Evolutionary conservation across 1,140 invertebrate genomes (phyloP), one percentile per base, ranked within the genome.

Genomic region (Bombus soroeensis): DNA sequence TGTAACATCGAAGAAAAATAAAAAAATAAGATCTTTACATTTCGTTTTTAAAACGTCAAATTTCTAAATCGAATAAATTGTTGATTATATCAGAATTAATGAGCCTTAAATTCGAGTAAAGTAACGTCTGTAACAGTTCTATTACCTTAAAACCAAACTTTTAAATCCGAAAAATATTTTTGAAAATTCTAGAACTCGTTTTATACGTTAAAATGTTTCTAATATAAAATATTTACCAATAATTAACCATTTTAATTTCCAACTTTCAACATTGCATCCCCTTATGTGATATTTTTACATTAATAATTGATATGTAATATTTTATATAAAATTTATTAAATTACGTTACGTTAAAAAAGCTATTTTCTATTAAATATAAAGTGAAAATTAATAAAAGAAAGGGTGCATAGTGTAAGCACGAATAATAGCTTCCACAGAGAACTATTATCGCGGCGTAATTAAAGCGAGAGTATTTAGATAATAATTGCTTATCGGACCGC

Each of bases 391-490:
- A 66, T 66, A 32, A 32, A 66, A 37, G 15, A 72, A n/a, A 81
- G 39, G 57, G 53, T 13, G 5, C 18, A 8, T 3, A n/a, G 10
- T 13, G 41, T 5, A 47, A 13, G 25, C 28, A 68, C 32, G 34
- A 53, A 71, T 41, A 72, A 57, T 37, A 13, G 13, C 18, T 28
- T 37, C 25, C 28, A 22, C 25, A 15, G 32, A n/a, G 64, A 88
- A 87, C 64, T 83, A 43, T 28, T 59, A 59, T 12, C 10, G 57
- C 57, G 59, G 28, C 47, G 47, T 53, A 53, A n/a, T 3, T n/a
- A 25, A 37, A 12, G 37, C 47, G 41, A 72, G 25, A n/a, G 73
- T 75, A 85, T 47, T 85, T 87, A 43, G 62, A 81, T 78, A 88
- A 76, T 68, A 78, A 68, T 88, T 64, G 74, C 62, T 22, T 32